These are phyloP conservation scores for Stenotaenia linearis DNA, from an alignment of 2,888 invertebrate species.

Conservation along the genomic window DNA sequence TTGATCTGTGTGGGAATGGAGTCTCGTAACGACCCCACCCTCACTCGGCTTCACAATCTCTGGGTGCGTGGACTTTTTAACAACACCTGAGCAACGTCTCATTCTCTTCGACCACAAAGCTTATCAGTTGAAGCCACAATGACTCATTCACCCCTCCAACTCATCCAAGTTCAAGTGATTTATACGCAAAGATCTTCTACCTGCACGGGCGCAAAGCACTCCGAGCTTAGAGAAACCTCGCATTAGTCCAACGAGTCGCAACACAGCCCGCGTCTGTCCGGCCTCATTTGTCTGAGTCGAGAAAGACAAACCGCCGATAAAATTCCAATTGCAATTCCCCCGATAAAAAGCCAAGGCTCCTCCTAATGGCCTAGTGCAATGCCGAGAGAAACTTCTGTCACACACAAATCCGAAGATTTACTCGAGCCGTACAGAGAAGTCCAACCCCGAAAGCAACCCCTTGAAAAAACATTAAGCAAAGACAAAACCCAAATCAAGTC, in stretches of 20 bases:
- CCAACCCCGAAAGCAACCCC: slow-evolving; percentile 13
- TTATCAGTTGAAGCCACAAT: slow-evolving; percentile 10
- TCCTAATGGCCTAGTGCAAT: slow-evolving; percentile 19
- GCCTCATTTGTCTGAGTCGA: slow-evolving; percentile 21
- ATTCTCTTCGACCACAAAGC: neutral
- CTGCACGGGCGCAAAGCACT: slow-evolving; percentile 14
- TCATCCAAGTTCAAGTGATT: neutral
- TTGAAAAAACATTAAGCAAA: neutral
- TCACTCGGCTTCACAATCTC: slow-evolving; percentile 19
- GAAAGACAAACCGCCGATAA: slow-evolving; percentile 26
- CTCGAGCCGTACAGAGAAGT: slow-evolving; percentile 14
- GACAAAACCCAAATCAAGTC: neutral
- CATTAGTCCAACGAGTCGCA: slow-evolving; percentile 26
- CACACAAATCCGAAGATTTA: slow-evolving; percentile 18
- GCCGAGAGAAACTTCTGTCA: slow-evolving; percentile 26
- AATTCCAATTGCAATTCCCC: slow-evolving; percentile 29
- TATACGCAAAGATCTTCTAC: slow-evolving; percentile 5
- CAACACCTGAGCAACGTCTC: slow-evolving; percentile 10
- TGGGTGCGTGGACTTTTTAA: slow-evolving; percentile 20
- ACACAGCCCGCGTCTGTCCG: slow-evolving; percentile 17
- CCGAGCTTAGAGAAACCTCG: neutral
- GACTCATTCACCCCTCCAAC: neutral
- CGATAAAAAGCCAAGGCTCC: slow-evolving; percentile 26
- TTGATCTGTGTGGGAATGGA: slow-evolving; percentile 26
- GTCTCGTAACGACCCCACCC: slow-evolving; percentile 26